Evolutionary conservation across 2,113 vertebrate genomes (phyloP).

Genomic region (Hippocampus barbouri): DNA sequence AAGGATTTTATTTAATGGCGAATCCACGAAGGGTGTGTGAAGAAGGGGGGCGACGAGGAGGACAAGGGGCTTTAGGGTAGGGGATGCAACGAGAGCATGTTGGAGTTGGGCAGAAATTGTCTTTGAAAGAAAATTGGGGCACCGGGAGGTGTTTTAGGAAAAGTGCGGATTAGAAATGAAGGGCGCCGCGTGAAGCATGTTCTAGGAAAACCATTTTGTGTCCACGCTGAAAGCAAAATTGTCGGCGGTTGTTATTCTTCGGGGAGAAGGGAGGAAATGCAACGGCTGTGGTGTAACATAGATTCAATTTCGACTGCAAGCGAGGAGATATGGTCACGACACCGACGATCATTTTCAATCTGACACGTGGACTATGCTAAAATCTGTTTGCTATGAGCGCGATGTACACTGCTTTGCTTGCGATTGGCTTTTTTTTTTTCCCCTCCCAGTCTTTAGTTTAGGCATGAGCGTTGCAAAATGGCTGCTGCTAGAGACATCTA

Average conservation of each 20-base stretch:
- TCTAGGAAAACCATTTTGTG: constrained; percentile 67
- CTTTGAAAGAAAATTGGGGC: constrained; percentile 52
- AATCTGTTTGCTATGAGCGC: constrained; percentile 25
- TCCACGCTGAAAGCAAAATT: constrained; percentile 44
- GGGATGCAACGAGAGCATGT: constrained; percentile 34
- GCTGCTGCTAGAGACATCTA: constrained; percentile 67
- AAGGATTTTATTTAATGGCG: constrained; percentile 36
- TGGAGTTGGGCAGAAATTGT: constrained; percentile 46
- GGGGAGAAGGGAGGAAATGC: constrained; percentile 44
- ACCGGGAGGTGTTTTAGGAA: constrained; percentile 41
- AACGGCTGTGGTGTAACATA: constrained; percentile 15
- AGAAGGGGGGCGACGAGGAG: constrained; percentile 38
- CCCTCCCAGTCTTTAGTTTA: constrained; percentile 45
- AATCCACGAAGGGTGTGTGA: constrained; percentile 67
- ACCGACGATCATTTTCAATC: constrained; percentile 35
- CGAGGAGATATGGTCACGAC: constrained; percentile 22
- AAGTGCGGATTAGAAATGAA: constrained; percentile 40
- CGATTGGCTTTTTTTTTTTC: constrained; percentile 42
- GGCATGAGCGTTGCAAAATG: constrained; percentile 67
- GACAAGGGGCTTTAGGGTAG: constrained; percentile 46
- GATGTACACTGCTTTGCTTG: constrained; percentile 31
- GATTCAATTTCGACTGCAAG: constrained; percentile 10
- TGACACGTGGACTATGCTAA: constrained; percentile 10
- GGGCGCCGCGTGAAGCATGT: constrained; percentile 50
- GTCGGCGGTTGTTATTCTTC: constrained; percentile 54